Evolutionary conservation across 2,113 vertebrate species (phyloP).

Genomic region (Lasiurus cinereus): DNA sequence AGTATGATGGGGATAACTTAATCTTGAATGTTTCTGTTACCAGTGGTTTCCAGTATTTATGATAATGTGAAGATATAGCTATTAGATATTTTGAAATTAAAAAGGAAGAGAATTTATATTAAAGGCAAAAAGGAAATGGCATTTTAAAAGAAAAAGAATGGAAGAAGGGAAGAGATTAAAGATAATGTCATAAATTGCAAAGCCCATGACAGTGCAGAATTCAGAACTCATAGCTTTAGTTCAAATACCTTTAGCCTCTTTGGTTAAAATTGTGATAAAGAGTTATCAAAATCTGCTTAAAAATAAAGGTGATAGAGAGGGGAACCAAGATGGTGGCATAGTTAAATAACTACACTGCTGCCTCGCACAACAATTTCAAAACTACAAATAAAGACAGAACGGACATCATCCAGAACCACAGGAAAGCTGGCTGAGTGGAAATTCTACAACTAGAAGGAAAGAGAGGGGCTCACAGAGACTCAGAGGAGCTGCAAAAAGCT

Average conservation of each 20-base stretch:
- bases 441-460: too few relatives aligned
- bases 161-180: not conserved
- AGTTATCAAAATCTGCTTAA: conserved; percentile 6
- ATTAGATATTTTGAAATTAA: conserved; percentile 7
- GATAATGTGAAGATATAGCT: not conserved
- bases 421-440: too few relatives aligned
- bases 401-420: too few relatives aligned
- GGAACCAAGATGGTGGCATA: too few relatives aligned
- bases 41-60: conserved; percentile 33
- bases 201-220: not conserved
- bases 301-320: not conserved
- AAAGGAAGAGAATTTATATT: not conserved
- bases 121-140: conserved; percentile 2
- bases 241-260: not conserved
- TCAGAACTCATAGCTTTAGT: conserved; percentile 20
- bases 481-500: too few relatives aligned
- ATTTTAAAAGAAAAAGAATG: not conserved
- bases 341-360: too few relatives aligned
- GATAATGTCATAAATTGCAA: not conserved
- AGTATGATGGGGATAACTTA: not conserved
- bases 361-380: too few relatives aligned
- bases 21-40: conserved; percentile 1
- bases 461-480: too few relatives aligned
- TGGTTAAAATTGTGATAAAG: not conserved
- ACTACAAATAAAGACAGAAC: too few relatives aligned